Evolutionary conservation across 2,113 vertebrate genomes (phyloP).

Genomic region (Dunckerocampus dactyliophorus): DNA sequence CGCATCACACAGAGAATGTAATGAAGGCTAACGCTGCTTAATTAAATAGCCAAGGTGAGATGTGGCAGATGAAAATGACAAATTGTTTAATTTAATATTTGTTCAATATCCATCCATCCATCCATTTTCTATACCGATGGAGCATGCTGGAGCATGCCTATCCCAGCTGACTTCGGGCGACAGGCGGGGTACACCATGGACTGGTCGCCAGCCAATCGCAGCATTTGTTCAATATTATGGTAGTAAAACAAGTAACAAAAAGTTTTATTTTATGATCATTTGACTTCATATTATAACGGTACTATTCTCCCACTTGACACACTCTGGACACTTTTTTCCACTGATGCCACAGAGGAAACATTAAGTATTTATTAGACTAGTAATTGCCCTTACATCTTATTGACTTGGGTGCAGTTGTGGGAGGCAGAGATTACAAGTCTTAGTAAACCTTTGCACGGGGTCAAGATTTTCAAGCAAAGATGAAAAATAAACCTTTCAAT

Average conservation of each 20-base stretch:
- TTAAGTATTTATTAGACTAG: conserved; percentile 40
- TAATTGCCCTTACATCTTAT: conserved; percentile 55
- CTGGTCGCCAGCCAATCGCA: too few relatives aligned
- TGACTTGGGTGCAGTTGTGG: conserved; percentile 60
- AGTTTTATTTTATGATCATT: neutral
- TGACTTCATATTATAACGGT: neutral
- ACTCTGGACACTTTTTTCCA: conserved; percentile 6
- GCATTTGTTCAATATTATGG: too few relatives aligned
- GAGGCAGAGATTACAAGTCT: conserved; percentile 64
- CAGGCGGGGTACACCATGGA: too few relatives aligned
- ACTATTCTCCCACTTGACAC: neutral
- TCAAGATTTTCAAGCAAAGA: conserved; percentile 56
- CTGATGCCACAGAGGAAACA: conserved; percentile 33
- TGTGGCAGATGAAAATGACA: conserved; percentile 32
- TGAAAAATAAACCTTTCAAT: neutral
- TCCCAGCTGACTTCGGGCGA: too few relatives aligned
- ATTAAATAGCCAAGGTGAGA: conserved; percentile 50
- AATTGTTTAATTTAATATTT: too few relatives aligned
- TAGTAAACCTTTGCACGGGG: conserved; percentile 56
- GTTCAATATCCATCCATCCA: too few relatives aligned
- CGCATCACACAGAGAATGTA: conserved; percentile 47
- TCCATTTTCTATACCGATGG: too few relatives aligned
- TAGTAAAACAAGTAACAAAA: too few relatives aligned
- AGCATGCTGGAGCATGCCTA: too few relatives aligned
- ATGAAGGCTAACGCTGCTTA: conserved; percentile 44